Evolutionary conservation across 35 echinoderm and acorn worm genomes (phyloP).

Genomic region (Hemicentrotus pulcherrimus): DNA sequence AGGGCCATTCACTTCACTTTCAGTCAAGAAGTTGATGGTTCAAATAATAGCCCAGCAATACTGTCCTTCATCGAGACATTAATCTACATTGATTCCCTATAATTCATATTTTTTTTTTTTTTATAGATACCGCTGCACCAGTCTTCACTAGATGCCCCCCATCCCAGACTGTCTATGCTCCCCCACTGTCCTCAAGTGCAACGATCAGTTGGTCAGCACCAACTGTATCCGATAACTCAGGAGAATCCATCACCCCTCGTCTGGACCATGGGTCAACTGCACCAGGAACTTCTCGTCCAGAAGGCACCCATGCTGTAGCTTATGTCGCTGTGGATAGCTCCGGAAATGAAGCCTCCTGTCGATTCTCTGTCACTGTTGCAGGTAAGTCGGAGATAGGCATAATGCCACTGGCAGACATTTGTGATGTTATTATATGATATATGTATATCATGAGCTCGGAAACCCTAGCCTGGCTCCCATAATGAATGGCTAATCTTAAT

Average conservation of each 20-base stretch:
- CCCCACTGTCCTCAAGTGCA: background rate
- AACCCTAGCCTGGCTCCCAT: too few relatives aligned
- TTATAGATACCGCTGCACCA: slow-evolving; percentile 56
- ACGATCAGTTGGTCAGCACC: slow-evolving; percentile 43
- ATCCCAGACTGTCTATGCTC: slow-evolving; percentile 18
- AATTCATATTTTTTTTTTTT: too few relatives aligned
- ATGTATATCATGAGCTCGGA: too few relatives aligned
- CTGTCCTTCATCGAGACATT: too few relatives aligned
- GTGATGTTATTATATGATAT: too few relatives aligned
- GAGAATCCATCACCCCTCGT: slow-evolving; percentile 24
- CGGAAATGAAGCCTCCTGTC: slow-evolving; percentile 52
- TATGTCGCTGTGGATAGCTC: slow-evolving; percentile 48
- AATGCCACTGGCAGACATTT: too few relatives aligned
- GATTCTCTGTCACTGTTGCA: slow-evolving; percentile 60
- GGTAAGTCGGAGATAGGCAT: background rate
- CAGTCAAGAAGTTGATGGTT: too few relatives aligned
- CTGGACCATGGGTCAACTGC: background rate
- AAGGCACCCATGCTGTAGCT: slow-evolving; percentile 38
- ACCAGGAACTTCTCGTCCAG: slow-evolving; percentile 20
- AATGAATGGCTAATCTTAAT: too few relatives aligned
- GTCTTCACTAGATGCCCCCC: slow-evolving; percentile 45
- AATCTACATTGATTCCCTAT: too few relatives aligned
- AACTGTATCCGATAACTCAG: slow-evolving; percentile 61
- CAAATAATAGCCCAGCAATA: too few relatives aligned
- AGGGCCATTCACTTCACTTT: too few relatives aligned